Evolutionary conservation across 2,113 vertebrate species (phyloP), one percentile per base, ranked within the genome.

Genomic region (Neotragus moschatus): DNA sequence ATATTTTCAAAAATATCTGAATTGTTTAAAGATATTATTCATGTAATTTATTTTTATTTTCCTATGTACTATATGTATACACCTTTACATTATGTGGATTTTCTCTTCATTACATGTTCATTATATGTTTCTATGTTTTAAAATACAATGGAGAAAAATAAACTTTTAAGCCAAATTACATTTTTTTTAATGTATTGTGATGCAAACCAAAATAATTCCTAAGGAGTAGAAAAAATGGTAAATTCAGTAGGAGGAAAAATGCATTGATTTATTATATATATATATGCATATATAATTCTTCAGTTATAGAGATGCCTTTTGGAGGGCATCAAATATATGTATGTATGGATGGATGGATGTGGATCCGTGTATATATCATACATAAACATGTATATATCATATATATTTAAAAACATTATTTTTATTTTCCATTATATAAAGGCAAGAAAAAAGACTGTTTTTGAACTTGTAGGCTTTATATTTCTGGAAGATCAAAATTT

Each of bases 11-110:
- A 79, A 61, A 17, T 45, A 58, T 39, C 6, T 63, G 55, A 70
- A 85, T 93, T 55, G 0, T 0, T 15, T 33, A 0, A 3, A 3
- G 12, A 19, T 21, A 33, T 49, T 55, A 51, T 87, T 55, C 63
- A 85, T 66, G 49, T 51, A 21, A 2, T 88, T 94, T 19, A 3
- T 82, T 77, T 51, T 5, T 9, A 53, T 73, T 47, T 95, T 70
- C 14, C 60, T 25, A 19, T 80, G 3, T 36, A 28, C 14, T 56
- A 0, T 66, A 5, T 6, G 6, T 28, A 60, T 33, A 91, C 17
- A 30, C 21, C 11, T 36, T 9, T 96, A 92, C 43, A 90, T 63
- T 77, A 9, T 75, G 58, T 90, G 12, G 17, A 51, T 4, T 70
- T 23, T 79, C 11, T 10, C 19, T 86, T 81, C 36, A 77, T 79